Conservation (phyloP, 1,140 invertebrate genomes). For the Heliconius hewitsoni region DNA sequence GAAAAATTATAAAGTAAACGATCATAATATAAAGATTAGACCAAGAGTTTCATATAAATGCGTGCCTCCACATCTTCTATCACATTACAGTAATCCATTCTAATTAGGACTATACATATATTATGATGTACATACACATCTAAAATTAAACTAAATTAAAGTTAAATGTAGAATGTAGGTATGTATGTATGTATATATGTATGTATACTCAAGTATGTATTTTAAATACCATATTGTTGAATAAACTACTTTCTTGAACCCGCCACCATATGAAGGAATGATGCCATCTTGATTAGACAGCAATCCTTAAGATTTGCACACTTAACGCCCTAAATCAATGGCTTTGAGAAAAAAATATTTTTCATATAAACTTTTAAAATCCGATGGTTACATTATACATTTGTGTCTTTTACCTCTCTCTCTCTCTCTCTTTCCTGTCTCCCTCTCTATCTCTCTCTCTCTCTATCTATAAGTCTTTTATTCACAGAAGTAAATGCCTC, state of each 20-base stretch:
- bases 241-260: constrained; percentile 29
- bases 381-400: not conserved
- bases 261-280: constrained; percentile 22
- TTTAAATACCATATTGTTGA: constrained; percentile 23
- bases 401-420: not conserved
- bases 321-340: constrained; percentile 4
- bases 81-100: constrained; percentile 4
- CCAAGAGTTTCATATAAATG: constrained; percentile 24
- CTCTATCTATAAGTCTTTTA: constrained; percentile 3
- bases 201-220: constrained; percentile 8
- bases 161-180: constrained; percentile 13
- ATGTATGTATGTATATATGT: not conserved
- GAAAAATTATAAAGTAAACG: constrained; percentile 20
- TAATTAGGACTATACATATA: constrained; percentile 16
- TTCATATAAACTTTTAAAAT: not conserved
- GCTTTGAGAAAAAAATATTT: constrained; percentile 12
- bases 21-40: not conserved
- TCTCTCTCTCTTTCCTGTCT: no score
- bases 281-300: not conserved
- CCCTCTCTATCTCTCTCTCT: not conserved
- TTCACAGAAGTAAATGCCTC: constrained; percentile 24
- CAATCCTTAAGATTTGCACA: not conserved
- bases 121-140: constrained; percentile 16
- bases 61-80: constrained; percentile 20
- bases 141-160: constrained; percentile 5